Evolutionary conservation across 2,888 invertebrate genomes (phyloP).

Genomic region (Drosophila dives): DNA sequence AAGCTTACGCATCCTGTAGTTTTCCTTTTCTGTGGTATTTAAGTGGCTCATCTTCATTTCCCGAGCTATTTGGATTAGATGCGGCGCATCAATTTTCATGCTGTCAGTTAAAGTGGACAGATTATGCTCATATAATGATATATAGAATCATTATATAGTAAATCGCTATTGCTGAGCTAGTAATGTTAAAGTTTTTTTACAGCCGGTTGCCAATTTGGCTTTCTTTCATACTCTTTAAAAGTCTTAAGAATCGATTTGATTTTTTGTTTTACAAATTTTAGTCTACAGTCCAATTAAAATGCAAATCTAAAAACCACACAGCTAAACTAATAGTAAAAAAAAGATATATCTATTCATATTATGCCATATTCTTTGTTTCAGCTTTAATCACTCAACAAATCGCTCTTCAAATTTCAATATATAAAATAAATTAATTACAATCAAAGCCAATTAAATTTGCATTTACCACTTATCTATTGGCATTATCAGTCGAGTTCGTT

Average conservation of each 20-base stretch:
- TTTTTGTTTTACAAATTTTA: background rate
- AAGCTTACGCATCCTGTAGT: background rate
- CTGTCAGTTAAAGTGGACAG: slow-evolving; percentile 10
- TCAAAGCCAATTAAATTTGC: slow-evolving; percentile 11
- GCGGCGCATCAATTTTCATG: slow-evolving; percentile 37
- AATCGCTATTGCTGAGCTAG: background rate
- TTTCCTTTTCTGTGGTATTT: slow-evolving; percentile 5
- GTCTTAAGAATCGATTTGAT: background rate
- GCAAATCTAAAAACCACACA: background rate
- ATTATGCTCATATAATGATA: background rate
- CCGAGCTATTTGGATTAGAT: slow-evolving; percentile 45
- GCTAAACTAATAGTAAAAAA: background rate
- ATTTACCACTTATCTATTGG: slow-evolving; percentile 10
- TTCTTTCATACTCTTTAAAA: background rate
- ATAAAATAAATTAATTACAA: slow-evolving; percentile 1
- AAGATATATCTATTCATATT: background rate
- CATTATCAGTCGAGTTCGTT: slow-evolving; percentile 37
- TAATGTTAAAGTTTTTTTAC: background rate
- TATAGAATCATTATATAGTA: background rate
- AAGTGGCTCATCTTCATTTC: slow-evolving; percentile 25
- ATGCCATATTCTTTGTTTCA: background rate
- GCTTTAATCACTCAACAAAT: background rate
- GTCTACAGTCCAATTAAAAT: background rate
- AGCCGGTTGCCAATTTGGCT: background rate
- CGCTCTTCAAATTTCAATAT: background rate